phyloP scores from a whole-genome alignment of 2,888 invertebrate species.

The Dryomyza anilis region DNA sequence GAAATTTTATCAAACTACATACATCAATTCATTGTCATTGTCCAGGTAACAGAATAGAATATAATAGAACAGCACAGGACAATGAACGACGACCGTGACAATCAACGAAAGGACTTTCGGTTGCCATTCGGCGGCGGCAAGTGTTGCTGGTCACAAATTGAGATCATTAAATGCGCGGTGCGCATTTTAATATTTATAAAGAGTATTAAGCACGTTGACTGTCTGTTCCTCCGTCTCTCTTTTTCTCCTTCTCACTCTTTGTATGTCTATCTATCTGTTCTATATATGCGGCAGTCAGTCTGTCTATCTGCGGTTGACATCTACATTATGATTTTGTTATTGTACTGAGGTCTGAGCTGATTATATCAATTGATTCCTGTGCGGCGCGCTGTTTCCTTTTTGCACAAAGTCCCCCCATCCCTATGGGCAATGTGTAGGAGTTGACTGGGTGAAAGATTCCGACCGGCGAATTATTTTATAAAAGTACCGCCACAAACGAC shows the following conservation, averaged over 20 bases:
- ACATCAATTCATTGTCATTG: no score
- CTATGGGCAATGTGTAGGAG: no score
- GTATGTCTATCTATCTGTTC: neutral
- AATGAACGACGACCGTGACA: neutral
- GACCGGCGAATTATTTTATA: neutral
- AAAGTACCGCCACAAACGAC: neutral
- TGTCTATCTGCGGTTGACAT: neutral
- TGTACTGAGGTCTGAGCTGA: no score
- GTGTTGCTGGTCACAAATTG: constrained; percentile 20
- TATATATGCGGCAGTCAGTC: neutral
- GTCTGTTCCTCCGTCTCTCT: no score
- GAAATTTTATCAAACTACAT: no score
- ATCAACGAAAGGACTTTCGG: constrained; percentile 4
- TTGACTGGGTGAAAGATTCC: neutral
- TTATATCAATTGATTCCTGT: neutral
- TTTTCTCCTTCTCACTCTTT: neutral
- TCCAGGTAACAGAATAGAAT: no score
- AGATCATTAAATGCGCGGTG: constrained; percentile 26
- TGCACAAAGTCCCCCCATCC: no score
- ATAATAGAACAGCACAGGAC: no score
- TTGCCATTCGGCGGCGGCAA: neutral
- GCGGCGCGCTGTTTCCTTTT: neutral
- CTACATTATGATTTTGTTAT: neutral
- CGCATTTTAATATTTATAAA: constrained; percentile 16
- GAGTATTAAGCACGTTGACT: no score